Evolutionary conservation across 2,888 invertebrate species (phyloP), one percentile per base, ranked within the genome.

Genomic region (Papilio protenor): DNA sequence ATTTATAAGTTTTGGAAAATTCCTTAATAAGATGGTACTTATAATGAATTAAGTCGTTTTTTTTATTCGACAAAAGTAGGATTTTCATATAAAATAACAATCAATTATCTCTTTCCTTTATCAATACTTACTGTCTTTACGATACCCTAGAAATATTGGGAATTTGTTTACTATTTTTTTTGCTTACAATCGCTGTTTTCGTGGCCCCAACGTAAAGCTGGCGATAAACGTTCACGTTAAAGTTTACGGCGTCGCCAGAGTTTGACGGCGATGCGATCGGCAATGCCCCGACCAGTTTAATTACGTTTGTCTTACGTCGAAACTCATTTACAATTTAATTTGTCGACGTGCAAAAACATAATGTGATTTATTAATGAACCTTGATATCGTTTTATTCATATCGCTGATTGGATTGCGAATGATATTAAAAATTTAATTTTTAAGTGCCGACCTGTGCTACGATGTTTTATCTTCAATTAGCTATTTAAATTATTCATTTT

Each of bases 221-320:
- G 84, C 87, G 86, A 88, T 91, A 90, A 91, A 90, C 87, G 88
- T 84, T 81, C 79, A 82, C 88, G 87, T 89, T 88, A 87, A 89
- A 90, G 86, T 91, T 90, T 89, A 91, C 89, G 90, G 87, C 86
- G 84, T 86, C 86, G 85, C 81, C 86, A 81, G 66, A 66, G 73
- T 90, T 88, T 90, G 90, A 89, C 90, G 85, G 86, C 87, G 85
- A 84, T 82, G 84, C 83, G 77, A 76, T 81, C 79, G 75, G 80
- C 79, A 80, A 78, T 82, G 77, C 75, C 76, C 77, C 71, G n/a
- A 52, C 81, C 83, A 79, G 78, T 83, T 83, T 85, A 84, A 86
- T 85, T 84, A 84, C 85, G 83, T 85, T 83, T 80, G 76, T 75
- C 77, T 81, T 77, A 79, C 74, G 82, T 73, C 57, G 66, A 47